Evolutionary conservation across 2,113 vertebrate genomes (phyloP), one percentile per base, ranked within the genome.

Genomic region (Oreotrochilus melanogaster): DNA sequence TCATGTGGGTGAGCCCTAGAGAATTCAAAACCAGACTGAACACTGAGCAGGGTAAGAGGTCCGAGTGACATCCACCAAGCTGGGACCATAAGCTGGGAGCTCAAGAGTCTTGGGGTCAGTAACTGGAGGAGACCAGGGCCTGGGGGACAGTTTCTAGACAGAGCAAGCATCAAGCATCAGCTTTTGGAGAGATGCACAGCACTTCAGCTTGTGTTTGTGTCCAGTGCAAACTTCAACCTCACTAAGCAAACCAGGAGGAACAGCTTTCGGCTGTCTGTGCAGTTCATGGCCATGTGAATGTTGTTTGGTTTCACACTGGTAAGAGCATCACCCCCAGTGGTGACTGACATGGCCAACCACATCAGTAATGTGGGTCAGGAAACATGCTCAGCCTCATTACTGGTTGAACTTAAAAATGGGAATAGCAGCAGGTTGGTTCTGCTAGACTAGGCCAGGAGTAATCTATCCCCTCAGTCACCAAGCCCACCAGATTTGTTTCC

Each of bases 1-100:
- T 15, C 1, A 0, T 10, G 25, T 61, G 35, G 2, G 33, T 50
- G 33, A 83, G 33, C 18, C 10, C 25, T 28, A 67, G 22, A 2
- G 3, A 61, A n/a, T 16, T 50, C 31, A 39, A 84, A 43, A 54
- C 21, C 47, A 73, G 18, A 43, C 8, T 21, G 39, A 18, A 28
- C 15, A 18, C 21, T 25, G 31, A 17, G 9, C 25, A 73, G 22
- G 11, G 15, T 37, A 22, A 0, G 1, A 13, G 18, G 18, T 35
- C 15, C 2, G 1, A 66, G n/a, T 42, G 24, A 5, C 48, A 57
- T 27, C 6, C 42, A n/a, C n/a, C 43, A 25, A 27, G 25, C 11
- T 58, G 24, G 35, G 11, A 27, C 53, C 18, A 21, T 48, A 22
- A 54, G 13, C 39, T 39, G 60, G 11, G 6, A 21, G 30, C 17